Conservation (phyloP, 2,113 vertebrate species). For the Edolisoma coerulescens region DNA sequence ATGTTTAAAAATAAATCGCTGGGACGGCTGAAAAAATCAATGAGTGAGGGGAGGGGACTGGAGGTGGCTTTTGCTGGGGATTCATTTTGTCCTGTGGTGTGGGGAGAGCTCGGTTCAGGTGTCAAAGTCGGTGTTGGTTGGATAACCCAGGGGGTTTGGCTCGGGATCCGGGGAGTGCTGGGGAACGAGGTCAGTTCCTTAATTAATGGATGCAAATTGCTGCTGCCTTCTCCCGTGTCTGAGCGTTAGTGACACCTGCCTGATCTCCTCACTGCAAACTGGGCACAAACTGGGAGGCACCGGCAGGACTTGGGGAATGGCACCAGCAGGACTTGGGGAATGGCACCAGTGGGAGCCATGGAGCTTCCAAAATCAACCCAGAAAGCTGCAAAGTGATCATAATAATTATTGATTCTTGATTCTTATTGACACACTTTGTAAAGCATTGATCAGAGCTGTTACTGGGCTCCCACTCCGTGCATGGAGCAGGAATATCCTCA, state of each 20-base stretch:
- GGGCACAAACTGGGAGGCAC: neutral
- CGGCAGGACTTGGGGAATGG: neutral
- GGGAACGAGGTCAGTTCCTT: conserved; percentile 22
- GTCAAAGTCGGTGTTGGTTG: neutral
- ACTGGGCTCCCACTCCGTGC: rapidly evolving
- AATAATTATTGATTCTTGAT: neutral
- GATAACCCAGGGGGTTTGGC: neutral
- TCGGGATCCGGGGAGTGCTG: neutral
- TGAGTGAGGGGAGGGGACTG: conserved; percentile 12
- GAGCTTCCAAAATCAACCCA: neutral
- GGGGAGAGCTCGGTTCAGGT: neutral
- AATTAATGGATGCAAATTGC: conserved; percentile 64
- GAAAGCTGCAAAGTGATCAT: neutral
- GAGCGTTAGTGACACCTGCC: conserved; percentile 12
- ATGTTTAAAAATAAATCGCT: conserved; percentile 67
- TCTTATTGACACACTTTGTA: no score
- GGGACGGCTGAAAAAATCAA: conserved; percentile 47
- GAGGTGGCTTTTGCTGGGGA: neutral
- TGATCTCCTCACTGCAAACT: conserved; percentile 7
- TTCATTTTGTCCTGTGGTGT: neutral
- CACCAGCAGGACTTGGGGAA: neutral
- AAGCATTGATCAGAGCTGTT: neutral
- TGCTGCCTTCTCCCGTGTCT: neutral
- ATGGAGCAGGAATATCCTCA: neutral
- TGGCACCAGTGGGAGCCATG: rapidly evolving